These are phyloP conservation scores for Caenorhabditis sp. DNA, from an alignment of 2,888 invertebrate species.

Conservation along the genomic window DNA sequence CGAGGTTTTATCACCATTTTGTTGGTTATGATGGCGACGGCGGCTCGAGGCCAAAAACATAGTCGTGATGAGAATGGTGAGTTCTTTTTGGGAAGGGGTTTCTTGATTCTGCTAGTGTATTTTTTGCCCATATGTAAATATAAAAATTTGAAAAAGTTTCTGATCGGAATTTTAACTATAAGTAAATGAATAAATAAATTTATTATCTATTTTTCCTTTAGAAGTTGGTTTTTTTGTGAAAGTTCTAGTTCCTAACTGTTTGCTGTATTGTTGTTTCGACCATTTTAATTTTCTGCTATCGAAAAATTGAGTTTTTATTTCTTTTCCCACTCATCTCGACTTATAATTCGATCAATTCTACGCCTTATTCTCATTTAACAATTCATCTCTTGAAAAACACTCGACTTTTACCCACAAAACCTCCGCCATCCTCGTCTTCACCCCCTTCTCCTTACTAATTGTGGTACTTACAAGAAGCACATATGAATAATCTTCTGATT, in stretches of 20 bases:
- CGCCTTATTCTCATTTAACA: not conserved
- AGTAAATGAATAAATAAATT: too few relatives aligned
- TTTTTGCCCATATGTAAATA: not conserved
- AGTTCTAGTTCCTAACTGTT: slow-evolving; percentile 32
- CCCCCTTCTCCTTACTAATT: not conserved
- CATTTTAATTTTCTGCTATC: slow-evolving; percentile 32
- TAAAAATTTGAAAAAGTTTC: slow-evolving; percentile 2
- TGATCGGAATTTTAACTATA: slow-evolving; percentile 9
- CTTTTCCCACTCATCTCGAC: not conserved
- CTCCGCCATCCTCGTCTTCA: not conserved
- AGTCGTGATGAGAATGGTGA: slow-evolving; percentile 34
- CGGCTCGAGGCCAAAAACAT: slow-evolving; percentile 12
- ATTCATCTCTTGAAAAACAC: slow-evolving; percentile 1
- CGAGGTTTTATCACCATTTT: slow-evolving; percentile 1
- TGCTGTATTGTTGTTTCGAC: too few relatives aligned
- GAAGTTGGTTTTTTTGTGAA: slow-evolving; percentile 23
- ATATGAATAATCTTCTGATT: not conserved
- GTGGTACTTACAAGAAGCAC: not conserved
- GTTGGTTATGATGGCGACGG: not conserved
- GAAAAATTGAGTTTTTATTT: not conserved
- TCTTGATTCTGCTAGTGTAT: not conserved
- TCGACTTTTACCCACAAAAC: not conserved
- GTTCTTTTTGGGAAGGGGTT: slow-evolving; percentile 15
- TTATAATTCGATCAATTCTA: not conserved
- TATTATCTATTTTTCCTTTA: too few relatives aligned